These are phyloP conservation scores for Diphyllodes magnificus DNA, from an alignment of 2,113 vertebrate genomes.

Conservation along the genomic window DNA sequence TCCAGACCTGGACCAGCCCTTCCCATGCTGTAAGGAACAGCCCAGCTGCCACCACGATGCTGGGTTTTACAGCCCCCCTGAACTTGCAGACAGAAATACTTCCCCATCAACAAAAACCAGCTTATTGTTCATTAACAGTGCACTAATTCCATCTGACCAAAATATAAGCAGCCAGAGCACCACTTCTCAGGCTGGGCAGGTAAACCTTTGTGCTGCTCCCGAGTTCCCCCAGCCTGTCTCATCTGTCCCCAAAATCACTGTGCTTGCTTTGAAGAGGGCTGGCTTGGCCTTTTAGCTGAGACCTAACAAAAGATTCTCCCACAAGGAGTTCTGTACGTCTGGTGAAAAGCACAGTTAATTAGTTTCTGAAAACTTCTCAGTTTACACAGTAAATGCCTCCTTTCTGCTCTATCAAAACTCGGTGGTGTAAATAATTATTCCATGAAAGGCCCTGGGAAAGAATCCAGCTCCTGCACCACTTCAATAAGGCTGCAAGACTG, in stretches of 20 bases:
- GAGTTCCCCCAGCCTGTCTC: not conserved
- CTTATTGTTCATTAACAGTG: not conserved
- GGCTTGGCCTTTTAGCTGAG: not conserved
- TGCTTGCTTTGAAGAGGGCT: not conserved
- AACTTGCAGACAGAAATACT: not conserved
- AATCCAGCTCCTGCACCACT: constrained; percentile 31
- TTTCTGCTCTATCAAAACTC: not conserved
- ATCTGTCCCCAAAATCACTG: not conserved
- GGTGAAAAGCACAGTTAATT: constrained; percentile 48
- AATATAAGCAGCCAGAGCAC: not conserved
- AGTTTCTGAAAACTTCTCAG: constrained; percentile 51
- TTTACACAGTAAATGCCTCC: constrained; percentile 31
- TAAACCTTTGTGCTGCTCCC: not conserved
- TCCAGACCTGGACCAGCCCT: not conserved
- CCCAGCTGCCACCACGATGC: accelerated
- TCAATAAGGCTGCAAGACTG: constrained; percentile 42
- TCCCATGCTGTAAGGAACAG: not conserved
- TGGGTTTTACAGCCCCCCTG: not conserved
- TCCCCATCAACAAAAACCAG: not conserved
- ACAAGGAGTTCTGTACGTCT: not conserved
- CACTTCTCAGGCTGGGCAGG: not conserved
- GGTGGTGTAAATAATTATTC: constrained; percentile 54
- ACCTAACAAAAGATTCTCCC: constrained; percentile 24
- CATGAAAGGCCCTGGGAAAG: constrained; percentile 55
- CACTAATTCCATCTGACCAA: not conserved